Base-by-base conservation (phyloP, 2,113 vertebrate genomes). In the Ophiodon elongatus region DNA sequence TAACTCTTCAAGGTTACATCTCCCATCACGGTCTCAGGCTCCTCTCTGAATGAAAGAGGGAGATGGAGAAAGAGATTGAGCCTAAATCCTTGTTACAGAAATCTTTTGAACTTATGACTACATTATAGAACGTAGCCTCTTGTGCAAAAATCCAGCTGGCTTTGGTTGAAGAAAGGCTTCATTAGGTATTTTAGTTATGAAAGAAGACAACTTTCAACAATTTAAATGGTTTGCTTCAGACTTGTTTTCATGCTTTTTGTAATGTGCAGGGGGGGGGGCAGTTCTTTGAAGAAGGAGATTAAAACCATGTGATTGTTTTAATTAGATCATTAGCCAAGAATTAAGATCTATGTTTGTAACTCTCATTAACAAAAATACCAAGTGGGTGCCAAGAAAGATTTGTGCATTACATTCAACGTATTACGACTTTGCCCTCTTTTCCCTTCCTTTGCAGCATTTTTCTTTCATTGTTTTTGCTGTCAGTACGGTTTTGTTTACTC, bases 281-380 rank as follows among this genome's bases (percentile, higher is more conserved):
- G 79, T 83, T 89, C 89, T 95, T 95, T 94, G 90, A 94, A 93
- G 93, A 91, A 87, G 81, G 74, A 90, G 86, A 95, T 95, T 94
- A 94, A 92, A 93, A 92, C 91, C 93, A 93, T 95, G 93, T 95
- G 93, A 95, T 95, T 85, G 87, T 91, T 94, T 94, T 93, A 94
- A 95, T 95, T 94, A 92, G 90, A 94, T 94, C 93, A 95, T 95
- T 95, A 95, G 94, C 83, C 71, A 85, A 92, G 90, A 95, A 95
- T 93, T 93, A 93, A 88, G 85, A 93, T 95, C 89, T 89, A 88
- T 91, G 90, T 94, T 94, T 95, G 90, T 88, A 89, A 91, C 87
- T 89, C 93, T 93, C 92, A 93, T 94, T 93, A 94, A 91, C 86
- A 92, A 90, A 94, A 93, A 91, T 84, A 89, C 85, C 71, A 85